Conservation (phyloP, 2,113 vertebrate species). For the Synodontis membranacea region DNA sequence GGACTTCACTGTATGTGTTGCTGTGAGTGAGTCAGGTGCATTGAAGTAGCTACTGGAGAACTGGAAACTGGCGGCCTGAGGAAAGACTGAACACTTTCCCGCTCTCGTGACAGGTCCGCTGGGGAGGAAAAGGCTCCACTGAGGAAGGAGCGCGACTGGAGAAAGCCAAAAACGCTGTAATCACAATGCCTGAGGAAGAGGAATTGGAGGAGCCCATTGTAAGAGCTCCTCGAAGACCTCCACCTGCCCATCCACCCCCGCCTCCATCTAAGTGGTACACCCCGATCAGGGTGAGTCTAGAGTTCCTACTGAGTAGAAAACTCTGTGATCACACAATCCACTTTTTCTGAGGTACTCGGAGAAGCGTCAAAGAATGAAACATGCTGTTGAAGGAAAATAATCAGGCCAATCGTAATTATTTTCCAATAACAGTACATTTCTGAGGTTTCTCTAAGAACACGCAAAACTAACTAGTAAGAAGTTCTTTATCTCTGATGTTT, state of each 20-base stretch:
- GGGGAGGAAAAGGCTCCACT: slow-evolving; percentile 89
- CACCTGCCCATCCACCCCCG: slow-evolving; percentile 70
- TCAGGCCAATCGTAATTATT: background rate
- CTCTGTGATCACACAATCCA: background rate
- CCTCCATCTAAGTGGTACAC: slow-evolving; percentile 87
- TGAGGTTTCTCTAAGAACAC: background rate
- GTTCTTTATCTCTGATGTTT: background rate
- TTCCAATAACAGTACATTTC: background rate
- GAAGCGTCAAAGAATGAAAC: background rate
- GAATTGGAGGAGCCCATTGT: slow-evolving; percentile 72
- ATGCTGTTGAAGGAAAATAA: background rate
- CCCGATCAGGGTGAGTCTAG: slow-evolving; percentile 85
- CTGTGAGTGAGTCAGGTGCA: background rate
- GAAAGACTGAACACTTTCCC: background rate
- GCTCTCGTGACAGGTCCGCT: slow-evolving; percentile 75
- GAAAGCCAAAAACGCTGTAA: slow-evolving; percentile 88
- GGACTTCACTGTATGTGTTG: background rate
- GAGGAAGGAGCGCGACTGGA: slow-evolving; percentile 87
- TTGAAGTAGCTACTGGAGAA: background rate
- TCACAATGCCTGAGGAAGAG: slow-evolving; percentile 82
- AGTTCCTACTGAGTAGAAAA: no score
- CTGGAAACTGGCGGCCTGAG: background rate
- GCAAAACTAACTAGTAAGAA: background rate
- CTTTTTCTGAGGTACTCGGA: background rate
- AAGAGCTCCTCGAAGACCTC: slow-evolving; percentile 72